phyloP scores from a whole-genome alignment of 2,797 vertebrate species.

The Apogon hyalosoma region DNA sequence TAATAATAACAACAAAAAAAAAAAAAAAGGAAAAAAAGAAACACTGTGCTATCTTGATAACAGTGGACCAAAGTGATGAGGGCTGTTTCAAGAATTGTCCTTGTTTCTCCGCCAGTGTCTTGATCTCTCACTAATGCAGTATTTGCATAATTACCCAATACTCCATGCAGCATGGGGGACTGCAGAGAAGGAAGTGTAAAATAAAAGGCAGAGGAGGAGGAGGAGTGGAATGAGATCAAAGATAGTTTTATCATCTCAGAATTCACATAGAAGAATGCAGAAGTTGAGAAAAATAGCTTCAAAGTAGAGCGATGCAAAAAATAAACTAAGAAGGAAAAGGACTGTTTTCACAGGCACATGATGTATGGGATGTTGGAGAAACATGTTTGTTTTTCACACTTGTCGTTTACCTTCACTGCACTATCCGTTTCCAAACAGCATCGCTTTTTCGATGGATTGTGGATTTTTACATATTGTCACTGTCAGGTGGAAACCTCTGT shows the following conservation, averaged over 20 bases:
- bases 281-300: conserved; percentile 45
- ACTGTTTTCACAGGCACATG: conserved; percentile 1
- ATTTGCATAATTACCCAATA: conserved; percentile 77
- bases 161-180: conserved; percentile 48
- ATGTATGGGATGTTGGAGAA: background rate
- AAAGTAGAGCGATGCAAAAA: conserved; percentile 48
- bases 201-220: conserved; percentile 41
- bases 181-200: conserved; percentile 46
- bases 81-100: conserved; percentile 56
- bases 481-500: too few relatives aligned
- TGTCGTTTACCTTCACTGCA: background rate
- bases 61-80: conserved; percentile 46
- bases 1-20: conserved; percentile 1
- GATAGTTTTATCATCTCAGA: conserved; percentile 61
- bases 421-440: background rate
- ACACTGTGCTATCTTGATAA: conserved; percentile 45
- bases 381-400: background rate
- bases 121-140: conserved; percentile 63
- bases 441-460: too few relatives aligned
- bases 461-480: too few relatives aligned
- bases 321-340: conserved; percentile 25
- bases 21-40: conserved; percentile 8
- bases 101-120: conserved; percentile 54
- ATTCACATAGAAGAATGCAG: conserved; percentile 41
- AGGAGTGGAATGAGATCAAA: conserved; percentile 48